Conservation (phyloP, 2,113 vertebrate genomes). For the Dinomys branickii region DNA sequence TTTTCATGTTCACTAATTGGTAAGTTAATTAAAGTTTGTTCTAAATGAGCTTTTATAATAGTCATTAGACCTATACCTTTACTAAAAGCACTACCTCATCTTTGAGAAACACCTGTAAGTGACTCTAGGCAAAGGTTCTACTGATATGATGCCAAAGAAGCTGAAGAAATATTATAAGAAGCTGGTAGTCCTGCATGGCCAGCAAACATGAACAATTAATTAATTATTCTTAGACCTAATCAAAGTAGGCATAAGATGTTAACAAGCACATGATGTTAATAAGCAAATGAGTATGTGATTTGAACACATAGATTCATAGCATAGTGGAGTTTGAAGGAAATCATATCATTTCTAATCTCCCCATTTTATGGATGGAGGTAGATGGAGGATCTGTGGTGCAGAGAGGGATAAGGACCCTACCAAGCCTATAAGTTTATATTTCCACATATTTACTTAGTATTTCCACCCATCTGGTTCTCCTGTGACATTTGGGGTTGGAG, state of each 20-base stretch:
- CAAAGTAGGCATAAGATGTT: neutral
- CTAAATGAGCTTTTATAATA: conserved; percentile 7
- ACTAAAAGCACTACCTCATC: neutral
- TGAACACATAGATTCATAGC: neutral
- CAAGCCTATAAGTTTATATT: neutral
- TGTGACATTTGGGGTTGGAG: neutral
- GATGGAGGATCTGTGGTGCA: neutral
- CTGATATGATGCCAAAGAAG: neutral
- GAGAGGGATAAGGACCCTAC: neutral
- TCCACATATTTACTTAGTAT: neutral
- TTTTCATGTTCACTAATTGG: conserved; percentile 33
- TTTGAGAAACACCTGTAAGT: neutral
- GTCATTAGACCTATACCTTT: neutral
- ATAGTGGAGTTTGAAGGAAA: neutral
- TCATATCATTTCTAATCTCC: neutral
- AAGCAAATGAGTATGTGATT: neutral
- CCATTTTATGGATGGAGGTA: neutral
- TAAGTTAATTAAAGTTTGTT: neutral
- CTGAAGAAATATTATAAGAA: neutral
- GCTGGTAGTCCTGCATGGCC: neutral
- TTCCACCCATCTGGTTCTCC: neutral
- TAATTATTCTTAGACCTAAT: neutral
- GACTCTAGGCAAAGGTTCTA: neutral
- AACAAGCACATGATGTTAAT: neutral
- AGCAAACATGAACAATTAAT: neutral